These are phyloP conservation scores for Sipha maydis DNA, from an alignment of 2,888 invertebrate species.

Conservation along the genomic window DNA sequence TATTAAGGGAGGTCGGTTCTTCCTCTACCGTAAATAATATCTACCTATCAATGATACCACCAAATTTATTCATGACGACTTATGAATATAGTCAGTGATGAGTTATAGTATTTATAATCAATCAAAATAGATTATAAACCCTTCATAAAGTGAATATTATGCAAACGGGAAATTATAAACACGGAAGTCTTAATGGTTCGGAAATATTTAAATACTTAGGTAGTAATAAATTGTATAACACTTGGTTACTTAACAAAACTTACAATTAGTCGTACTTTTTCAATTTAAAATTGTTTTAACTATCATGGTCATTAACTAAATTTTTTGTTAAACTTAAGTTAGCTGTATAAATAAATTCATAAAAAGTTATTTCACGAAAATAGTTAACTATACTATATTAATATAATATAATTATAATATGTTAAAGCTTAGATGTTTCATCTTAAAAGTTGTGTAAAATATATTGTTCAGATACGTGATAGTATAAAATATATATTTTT, in stretches of 20 bases:
- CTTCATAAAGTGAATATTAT: neutral
- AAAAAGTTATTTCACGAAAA: neutral
- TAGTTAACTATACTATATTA: neutral
- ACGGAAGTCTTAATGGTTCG: neutral
- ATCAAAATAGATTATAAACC: conserved; percentile 4
- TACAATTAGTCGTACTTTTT: neutral
- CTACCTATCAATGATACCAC: too few relatives aligned
- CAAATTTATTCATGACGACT: too few relatives aligned
- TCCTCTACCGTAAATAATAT: too few relatives aligned
- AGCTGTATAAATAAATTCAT: neutral
- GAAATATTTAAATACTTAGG: neutral
- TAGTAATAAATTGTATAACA: neutral
- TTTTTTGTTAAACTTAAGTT: neutral
- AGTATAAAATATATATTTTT: neutral
- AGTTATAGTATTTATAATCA: neutral
- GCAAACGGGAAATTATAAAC: neutral
- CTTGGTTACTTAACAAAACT: neutral
- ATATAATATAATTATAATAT: neutral
- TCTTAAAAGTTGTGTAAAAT: neutral
- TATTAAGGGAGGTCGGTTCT: neutral
- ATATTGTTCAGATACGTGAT: neutral
- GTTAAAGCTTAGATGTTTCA: neutral
- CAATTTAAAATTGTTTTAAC: neutral
- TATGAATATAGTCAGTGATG: too few relatives aligned
- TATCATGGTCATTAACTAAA: neutral